Evolutionary conservation across 1,140 invertebrate genomes (phyloP).

Genomic region (fruit fly (Drosophila melanogaster)): Release_6_plus_ISO1_MT NT_033777.3:13852501-13853000

Average conservation of each 20-base stretch:
- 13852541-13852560: slow-evolving; percentile 13
- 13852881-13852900: too few species aligned
- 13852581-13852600: slow-evolving; percentile 19
- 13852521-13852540: slow-evolving; percentile 34
- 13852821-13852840: slow-evolving; percentile 28
- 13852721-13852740: slow-evolving; percentile 17
- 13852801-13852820: slow-evolving; percentile 22
- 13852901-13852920: too few species aligned
- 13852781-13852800: slow-evolving; percentile 30
- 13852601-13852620: slow-evolving; percentile 19
- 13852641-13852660: slow-evolving; percentile 47
- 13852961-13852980: slow-evolving; percentile 1
- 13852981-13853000: neutral
- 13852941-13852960: neutral
- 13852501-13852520: slow-evolving; percentile 49
- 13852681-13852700: slow-evolving; percentile 1
- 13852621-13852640: slow-evolving; percentile 41
- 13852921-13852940: too few species aligned
- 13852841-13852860: neutral
- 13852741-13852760: slow-evolving; percentile 46
- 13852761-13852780: slow-evolving; percentile 38
- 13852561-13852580: slow-evolving; percentile 7
- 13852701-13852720: slow-evolving; percentile 3
- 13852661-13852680: slow-evolving; percentile 5
- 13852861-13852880: too few species aligned